Base-by-base conservation (phyloP, 2,888 invertebrate species). In the Pocota personata region DNA sequence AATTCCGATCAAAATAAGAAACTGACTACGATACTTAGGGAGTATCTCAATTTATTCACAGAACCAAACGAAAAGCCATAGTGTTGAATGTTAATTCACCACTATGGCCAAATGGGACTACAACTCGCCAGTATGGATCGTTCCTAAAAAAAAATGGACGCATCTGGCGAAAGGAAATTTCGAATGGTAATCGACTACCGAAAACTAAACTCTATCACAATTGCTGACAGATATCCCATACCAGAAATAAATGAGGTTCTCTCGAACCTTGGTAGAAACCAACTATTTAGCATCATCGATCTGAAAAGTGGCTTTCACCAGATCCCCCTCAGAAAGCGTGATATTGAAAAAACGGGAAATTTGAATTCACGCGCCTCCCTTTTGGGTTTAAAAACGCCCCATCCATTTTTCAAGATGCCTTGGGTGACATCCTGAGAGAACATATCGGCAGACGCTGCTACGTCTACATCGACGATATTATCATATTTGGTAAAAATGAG, bases 401-500 rank as follows among this genome's bases (percentile, higher is more conserved):
- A 0, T 46, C 64, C 4, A 76, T 71, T 14, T 83, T 83, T 8
- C 72, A 86, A 27, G 52, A 58, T 12, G 48, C 72, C 6, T 21
- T 84, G 2, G 78, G 87, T 30, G 73, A 87, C 8, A 82, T 84
- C 1, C 60, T 87, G 7, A 32, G 30, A 6, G 78, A 82, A 10
- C 71, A 55, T 52, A 88, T 86, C 19, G 78, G 78, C 1, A 78
- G 75, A 58, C 60, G 32, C 14, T 75, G 75, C 62, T 73, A 66
- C 43, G 58, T 66, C 10, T 88, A 80, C 30, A 88, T 88, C 10
- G 84, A 88, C 10, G 84, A 88, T 40, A 84, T 87, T 19, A 66
- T 88, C 43, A 75, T 87, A 5, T 87, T 83, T 32, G 76, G 82
- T 3, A 80, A 83, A 75, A 46, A 77, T 52, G 77, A 83, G 19